Evolutionary conservation across 1,140 invertebrate genomes (phyloP).

Genomic region (Cylas formicarius): DNA sequence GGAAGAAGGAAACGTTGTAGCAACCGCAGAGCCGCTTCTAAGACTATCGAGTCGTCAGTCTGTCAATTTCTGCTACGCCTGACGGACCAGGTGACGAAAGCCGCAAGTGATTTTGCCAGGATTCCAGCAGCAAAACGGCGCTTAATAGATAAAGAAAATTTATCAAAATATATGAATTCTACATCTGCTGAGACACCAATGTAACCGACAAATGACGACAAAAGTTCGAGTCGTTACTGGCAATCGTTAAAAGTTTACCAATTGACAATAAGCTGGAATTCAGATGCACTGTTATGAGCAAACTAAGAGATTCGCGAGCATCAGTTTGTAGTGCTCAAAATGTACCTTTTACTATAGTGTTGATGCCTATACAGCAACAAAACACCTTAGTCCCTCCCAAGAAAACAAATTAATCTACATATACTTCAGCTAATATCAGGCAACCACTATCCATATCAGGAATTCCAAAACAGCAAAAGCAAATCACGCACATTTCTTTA

Average conservation of each 20-base stretch:
- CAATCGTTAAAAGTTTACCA: conserved; percentile 1
- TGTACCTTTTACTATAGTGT: conserved; percentile 1
- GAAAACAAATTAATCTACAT: too few species aligned
- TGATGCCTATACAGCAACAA: conserved; percentile 3
- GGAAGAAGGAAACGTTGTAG: too few species aligned
- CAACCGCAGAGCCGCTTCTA: too few species aligned
- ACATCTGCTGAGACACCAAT: not conserved
- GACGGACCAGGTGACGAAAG: too few species aligned
- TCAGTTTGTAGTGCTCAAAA: conserved; percentile 1
- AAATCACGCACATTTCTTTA: too few species aligned
- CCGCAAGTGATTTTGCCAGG: conserved; percentile 1
- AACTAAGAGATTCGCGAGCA: not conserved
- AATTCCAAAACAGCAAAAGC: too few species aligned
- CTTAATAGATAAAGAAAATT: not conserved
- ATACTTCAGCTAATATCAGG: too few species aligned
- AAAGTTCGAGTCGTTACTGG: conserved; percentile 3
- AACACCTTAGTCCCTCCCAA: too few species aligned
- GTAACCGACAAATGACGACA: not conserved
- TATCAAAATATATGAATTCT: not conserved
- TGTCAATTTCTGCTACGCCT: too few species aligned
- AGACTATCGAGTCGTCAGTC: too few species aligned
- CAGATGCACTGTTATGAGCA: not conserved
- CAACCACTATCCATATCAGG: too few species aligned
- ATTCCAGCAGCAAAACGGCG: conserved; percentile 2
- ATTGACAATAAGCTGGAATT: conserved; percentile 1